Percentiles rank a stretch among this genome's conserved stretches.
Conservation (phyloP, 2,797 vertebrate genomes). For the Odontamblyopus lacepedii region DNA sequence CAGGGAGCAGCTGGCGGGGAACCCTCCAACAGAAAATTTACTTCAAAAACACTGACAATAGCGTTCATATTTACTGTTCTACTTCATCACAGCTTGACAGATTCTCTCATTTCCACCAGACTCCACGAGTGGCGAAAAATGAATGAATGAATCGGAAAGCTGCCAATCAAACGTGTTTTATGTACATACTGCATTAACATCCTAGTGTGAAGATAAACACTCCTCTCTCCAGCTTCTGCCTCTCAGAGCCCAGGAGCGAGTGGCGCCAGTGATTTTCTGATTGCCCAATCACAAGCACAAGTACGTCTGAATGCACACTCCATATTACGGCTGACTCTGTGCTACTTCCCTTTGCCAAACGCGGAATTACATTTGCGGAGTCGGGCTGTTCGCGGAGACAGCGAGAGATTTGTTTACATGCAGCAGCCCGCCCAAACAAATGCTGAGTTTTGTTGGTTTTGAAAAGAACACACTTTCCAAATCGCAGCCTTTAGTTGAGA, state of each 20-base stretch:
- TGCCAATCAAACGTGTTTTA: constrained; percentile 18
- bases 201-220: constrained; percentile 10
- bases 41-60: no score
- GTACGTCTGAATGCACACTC: constrained; percentile 20
- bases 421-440: constrained; percentile 14
- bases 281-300: constrained; percentile 26
- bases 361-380: constrained; percentile 11
- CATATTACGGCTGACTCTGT: constrained; percentile 13
- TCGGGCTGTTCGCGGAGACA: constrained; percentile 11
- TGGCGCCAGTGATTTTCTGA: constrained; percentile 10
- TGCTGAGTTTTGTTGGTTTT: constrained; percentile 18
- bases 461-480: constrained; percentile 22
- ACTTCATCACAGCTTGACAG: no score
- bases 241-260: constrained; percentile 8
- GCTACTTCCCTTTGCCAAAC: constrained; percentile 9
- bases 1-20: no score
- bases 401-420: constrained; percentile 10
- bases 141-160: constrained; percentile 1
- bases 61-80: no score
- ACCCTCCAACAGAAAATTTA: no score
- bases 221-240: constrained; percentile 10
- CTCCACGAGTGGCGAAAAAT: background rate
- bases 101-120: background rate
- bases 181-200: constrained; percentile 6
- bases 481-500: constrained; percentile 5